These are phyloP conservation scores for Melieria omissa DNA, from an alignment of 2,888 invertebrate genomes.

Conservation along the genomic window DNA sequence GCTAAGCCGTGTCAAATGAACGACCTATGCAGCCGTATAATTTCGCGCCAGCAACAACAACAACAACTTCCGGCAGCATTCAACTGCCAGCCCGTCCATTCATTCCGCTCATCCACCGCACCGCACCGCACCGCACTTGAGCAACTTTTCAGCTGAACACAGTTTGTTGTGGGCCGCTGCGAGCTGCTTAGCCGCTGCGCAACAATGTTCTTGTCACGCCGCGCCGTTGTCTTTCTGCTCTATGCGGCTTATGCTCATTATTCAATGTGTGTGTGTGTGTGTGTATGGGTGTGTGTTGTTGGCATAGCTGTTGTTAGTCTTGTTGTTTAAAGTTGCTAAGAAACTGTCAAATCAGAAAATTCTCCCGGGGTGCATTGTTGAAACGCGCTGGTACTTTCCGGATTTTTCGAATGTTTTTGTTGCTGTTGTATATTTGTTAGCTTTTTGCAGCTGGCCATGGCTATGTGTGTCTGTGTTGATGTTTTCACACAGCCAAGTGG, in stretches of 20 bases:
- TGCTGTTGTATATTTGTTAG: background rate
- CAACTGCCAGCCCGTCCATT: too few relatives aligned
- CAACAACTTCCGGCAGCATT: too few relatives aligned
- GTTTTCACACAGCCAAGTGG: background rate
- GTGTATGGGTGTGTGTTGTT: conserved; percentile 9
- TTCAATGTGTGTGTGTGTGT: conserved; percentile 2
- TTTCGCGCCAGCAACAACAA: too few relatives aligned
- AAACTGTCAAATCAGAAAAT: conserved; percentile 26
- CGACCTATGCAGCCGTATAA: too few relatives aligned
- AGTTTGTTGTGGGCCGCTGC: background rate
- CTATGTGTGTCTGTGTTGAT: background rate
- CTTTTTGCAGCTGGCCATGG: too few relatives aligned
- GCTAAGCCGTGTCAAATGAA: too few relatives aligned
- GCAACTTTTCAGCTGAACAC: background rate
- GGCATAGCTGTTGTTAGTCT: background rate
- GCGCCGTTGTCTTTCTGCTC: background rate
- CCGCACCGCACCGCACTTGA: background rate
- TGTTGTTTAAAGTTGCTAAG: conserved; percentile 1
- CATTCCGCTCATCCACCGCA: too few relatives aligned
- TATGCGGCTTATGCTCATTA: background rate
- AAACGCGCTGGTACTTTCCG: conserved; percentile 11
- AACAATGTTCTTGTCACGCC: conserved; percentile 29
- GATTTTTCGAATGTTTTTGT: conserved; percentile 9
- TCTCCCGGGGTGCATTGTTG: conserved; percentile 25
- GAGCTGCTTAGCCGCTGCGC: conserved; percentile 17